Percentiles rank a stretch among this genome's conserved stretches.
Evolutionary conservation across 2,113 vertebrate genomes (phyloP).

Genomic region (Pangasianodon hypophthalmus): DNA sequence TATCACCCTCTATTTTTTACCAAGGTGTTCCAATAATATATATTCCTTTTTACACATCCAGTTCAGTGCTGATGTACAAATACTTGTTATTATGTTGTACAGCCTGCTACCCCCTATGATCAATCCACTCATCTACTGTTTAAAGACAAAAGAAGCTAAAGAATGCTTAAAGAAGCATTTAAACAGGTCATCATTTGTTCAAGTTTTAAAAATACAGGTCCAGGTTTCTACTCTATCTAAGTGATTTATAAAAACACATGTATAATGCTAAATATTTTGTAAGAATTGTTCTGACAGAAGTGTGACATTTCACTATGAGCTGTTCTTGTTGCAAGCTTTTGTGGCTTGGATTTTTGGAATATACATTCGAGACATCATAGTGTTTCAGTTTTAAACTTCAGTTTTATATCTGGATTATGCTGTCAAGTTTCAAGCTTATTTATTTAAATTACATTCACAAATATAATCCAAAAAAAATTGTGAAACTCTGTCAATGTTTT

Average conservation of each 20-base stretch:
- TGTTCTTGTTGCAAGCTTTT: too few relatives aligned
- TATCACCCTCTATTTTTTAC: constrained; percentile 64
- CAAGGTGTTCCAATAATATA: constrained; percentile 68
- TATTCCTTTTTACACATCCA: constrained; percentile 52
- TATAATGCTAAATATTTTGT: background rate
- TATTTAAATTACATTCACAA: too few relatives aligned
- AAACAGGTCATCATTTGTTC: background rate
- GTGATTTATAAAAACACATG: background rate
- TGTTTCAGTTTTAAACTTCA: too few relatives aligned
- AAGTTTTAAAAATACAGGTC: constrained; percentile 8
- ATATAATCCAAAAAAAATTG: too few relatives aligned
- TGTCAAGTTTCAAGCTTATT: too few relatives aligned
- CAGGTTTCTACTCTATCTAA: constrained; percentile 41
- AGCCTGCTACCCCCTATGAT: constrained; percentile 65
- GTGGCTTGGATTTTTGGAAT: too few relatives aligned
- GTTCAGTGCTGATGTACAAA: constrained; percentile 56
- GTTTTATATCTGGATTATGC: too few relatives aligned
- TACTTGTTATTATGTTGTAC: constrained; percentile 64
- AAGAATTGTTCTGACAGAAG: too few relatives aligned
- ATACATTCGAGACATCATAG: too few relatives aligned
- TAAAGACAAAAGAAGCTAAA: constrained; percentile 65
- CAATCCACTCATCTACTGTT: constrained; percentile 68
- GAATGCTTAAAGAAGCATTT: constrained; percentile 57
- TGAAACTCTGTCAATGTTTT: too few relatives aligned
- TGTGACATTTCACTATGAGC: too few relatives aligned